Evolutionary conservation across 2,113 vertebrate genomes (phyloP).

Genomic region (Anolis carolinensis): DNA sequence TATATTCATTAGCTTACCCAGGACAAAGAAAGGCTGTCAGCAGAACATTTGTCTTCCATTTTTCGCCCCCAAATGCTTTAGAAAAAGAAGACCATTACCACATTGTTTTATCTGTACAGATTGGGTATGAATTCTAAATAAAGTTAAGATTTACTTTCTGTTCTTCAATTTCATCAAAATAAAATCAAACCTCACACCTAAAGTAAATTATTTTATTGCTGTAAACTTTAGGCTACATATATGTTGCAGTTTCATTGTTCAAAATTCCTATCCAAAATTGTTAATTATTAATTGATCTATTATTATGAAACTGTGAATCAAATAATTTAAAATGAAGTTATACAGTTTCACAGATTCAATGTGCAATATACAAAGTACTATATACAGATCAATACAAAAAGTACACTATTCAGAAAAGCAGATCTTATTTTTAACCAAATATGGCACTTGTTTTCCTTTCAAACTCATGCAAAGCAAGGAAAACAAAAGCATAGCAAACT

Average conservation of each 20-base stretch:
- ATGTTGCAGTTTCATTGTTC: background rate
- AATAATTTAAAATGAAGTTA: background rate
- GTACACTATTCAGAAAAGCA: background rate
- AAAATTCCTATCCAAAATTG: background rate
- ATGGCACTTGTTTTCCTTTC: background rate
- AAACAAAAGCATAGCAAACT: background rate
- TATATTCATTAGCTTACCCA: conserved; percentile 80
- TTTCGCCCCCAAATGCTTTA: conserved; percentile 96
- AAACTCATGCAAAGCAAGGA: background rate
- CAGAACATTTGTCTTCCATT: conserved; percentile 98
- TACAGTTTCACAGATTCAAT: background rate
- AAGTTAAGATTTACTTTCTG: background rate
- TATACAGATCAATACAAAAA: background rate
- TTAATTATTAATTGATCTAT: background rate
- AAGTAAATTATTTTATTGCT: background rate
- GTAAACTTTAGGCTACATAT: background rate
- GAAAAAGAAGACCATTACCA: conserved; percentile 52
- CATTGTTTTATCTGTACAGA: background rate
- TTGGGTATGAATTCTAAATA: background rate
- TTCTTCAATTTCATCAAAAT: background rate
- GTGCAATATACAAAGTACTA: background rate
- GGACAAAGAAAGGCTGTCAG: conserved; percentile 96
- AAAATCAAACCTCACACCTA: background rate
- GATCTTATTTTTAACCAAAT: background rate
- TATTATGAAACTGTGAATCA: background rate